Evolutionary conservation across 2,113 vertebrate species (phyloP).

Genomic region (Pluvialis apricaria): DNA sequence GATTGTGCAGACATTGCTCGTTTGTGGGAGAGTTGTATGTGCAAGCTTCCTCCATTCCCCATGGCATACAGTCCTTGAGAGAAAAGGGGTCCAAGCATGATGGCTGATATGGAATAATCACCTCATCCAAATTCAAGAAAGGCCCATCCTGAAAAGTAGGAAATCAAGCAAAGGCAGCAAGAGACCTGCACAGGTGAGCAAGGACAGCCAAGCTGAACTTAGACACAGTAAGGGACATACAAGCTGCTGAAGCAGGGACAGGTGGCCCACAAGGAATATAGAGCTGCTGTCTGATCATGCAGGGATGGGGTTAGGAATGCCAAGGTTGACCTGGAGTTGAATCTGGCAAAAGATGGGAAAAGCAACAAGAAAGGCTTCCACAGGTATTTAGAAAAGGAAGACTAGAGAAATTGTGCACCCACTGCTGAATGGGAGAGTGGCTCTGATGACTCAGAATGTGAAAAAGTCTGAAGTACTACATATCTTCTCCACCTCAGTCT

Average conservation of each 20-base stretch:
- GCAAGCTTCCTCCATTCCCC: not conserved
- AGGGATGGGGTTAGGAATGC: not conserved
- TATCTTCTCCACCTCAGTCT: not conserved
- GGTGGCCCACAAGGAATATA: not conserved
- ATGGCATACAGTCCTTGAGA: not conserved
- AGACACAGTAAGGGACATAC: not conserved
- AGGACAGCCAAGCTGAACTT: not conserved
- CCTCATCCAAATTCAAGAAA: not conserved
- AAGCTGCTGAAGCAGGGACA: not conserved
- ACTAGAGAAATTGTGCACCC: not conserved
- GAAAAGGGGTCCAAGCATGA: too few relatives aligned
- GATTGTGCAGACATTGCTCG: not conserved
- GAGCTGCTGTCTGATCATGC: not conserved
- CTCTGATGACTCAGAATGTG: not conserved
- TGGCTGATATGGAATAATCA: not conserved
- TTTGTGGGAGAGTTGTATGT: not conserved
- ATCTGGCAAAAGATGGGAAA: not conserved
- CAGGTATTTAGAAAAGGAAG: not conserved
- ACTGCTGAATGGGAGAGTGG: not conserved
- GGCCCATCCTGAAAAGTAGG: not conserved
- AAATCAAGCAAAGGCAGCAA: not conserved
- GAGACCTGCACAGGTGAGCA: rapidly evolving
- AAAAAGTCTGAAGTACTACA: not conserved
- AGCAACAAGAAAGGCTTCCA: not conserved
- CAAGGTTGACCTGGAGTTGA: not conserved